Evolutionary conservation across 2,888 invertebrate genomes (phyloP), one percentile per base, ranked within the genome.

Genomic region (Zaprionus lineosus): DNA sequence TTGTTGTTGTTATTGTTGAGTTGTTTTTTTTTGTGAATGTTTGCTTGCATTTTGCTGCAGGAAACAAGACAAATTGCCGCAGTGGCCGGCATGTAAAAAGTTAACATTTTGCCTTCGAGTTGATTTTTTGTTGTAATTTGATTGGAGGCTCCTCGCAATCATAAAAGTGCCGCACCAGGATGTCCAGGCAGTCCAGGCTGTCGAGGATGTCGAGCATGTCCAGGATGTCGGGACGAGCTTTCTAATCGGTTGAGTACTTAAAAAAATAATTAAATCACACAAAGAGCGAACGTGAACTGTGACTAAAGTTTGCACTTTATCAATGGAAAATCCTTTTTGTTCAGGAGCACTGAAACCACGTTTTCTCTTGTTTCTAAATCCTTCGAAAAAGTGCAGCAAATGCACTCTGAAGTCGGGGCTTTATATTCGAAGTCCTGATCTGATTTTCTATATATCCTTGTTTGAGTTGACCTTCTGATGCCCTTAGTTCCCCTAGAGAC

Each of bases 61-160:
- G 55, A 71, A 66, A 67, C 53, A 67, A 58, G 70, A 67, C 72
- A 70, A 70, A 70, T 70, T 70, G 71, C 63, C 62, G 55, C 71
- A 62, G 29, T 55, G 66, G 6, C 34, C 70, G 40, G 18, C 51
- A 60, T 31, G 44, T n/a, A 44, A 60, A 50, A 31, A 41, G 34
- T 58, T 63, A 36, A 14, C 37, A 24, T 21, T 43, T 16, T 40
- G 15, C 26, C 21, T n/a, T 47, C n/a, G 9, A 11, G 3, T 4
- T 14, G 50, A 51, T 43, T 24, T 44, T 34, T 65, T 31, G 11
- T 7, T 37, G 8, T 69, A 59, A 68, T 64, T 64, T 55, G 29
- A 44, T 55, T 55, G 21, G 12, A 44, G 19, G 15, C 24, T 3
- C 5, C 11, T 2, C 5, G 26, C 21, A 15, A 37, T 40, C 28